Base-by-base conservation (phyloP, 2,113 vertebrate genomes). In the Sander lucioperca region DNA sequence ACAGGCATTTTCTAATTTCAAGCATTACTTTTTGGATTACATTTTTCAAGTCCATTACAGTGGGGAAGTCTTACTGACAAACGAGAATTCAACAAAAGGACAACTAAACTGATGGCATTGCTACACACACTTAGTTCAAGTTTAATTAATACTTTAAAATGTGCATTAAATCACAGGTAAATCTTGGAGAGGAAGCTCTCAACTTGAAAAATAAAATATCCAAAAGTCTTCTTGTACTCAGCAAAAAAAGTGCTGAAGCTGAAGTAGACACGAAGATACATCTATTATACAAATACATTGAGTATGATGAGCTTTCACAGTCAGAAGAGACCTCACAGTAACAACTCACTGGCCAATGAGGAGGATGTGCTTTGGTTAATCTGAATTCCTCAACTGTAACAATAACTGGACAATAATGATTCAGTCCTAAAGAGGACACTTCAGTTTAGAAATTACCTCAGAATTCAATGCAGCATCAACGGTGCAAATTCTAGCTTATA, bases 401-500 rank as follows among this genome's bases (percentile, higher is more conserved):
- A 43, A 43, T 43, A 43, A 43, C 39, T 36, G 18, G 59, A 79
- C 23, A 33, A 43, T 45, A 57, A 70, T 71, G 66, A 76, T 64
- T 67, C 21, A 27, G 45, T 69, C 12, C 48, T 68, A 27, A 25
- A 54, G 48, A 47, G 61, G 10, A 56, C 18, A 30, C 48, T 51
- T 78, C 2, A 73, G 25, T 68, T 79, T 67, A 84, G 48, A 75
- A 90, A 82, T 56, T 3, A 75, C 47, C 70, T 81, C 58, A 79
- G 50, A 79, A 85, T 85, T 85, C 9, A n/a, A 66, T 86, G 82
- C 90, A 87, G 86, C 89, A 78, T 71, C 73, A 91, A 86, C 36
- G 69, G 54, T 73, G 71, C 27, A 74, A 73, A 76, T 81, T 91
- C 8, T 89, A 90, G 85, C 84, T 87, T 91, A 88, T 88, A 86